Evolutionary conservation across 2,113 vertebrate species (phyloP), one percentile per base, ranked within the genome.

Genomic region (Rhineura floridana): DNA sequence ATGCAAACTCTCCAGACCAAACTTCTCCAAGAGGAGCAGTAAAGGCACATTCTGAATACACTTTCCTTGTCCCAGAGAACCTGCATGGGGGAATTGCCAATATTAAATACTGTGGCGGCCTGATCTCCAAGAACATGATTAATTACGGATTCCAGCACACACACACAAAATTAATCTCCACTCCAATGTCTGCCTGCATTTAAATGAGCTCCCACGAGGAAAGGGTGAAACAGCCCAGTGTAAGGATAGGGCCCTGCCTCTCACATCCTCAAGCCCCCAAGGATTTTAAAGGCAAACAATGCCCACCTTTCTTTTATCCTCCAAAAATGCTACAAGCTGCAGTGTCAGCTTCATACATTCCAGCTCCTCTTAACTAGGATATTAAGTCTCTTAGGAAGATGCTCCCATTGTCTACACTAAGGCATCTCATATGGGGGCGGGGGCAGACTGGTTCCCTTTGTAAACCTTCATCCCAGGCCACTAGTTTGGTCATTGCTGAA

Each of bases 81-180:
- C 39, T 46, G 5, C 39, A 59, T 44, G 30, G 76, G 73, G 76
- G 83, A 81, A 85, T 86, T 86, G 84, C 28, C 78, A 67, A 30
- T 42, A 44, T 81, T 59, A 81, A 82, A 55, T 36, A 86, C 48
- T 44, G 44, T n/a, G n/a, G 59, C 78, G n/a, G 46, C 42, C 70
- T 82, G 78, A n/a, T 86, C 84, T 65, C 55, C 13, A 65, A 81
- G 69, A 81, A 81, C 52, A 76, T 50, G 83, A 85, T 85, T 85
- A 85, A 85, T 81, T 89, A 89, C 28, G 8, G 59, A 75, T 86
- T 81, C 88, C 83, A 85, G 30, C n/a, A 25, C 77, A 72, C 69
- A 83, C 50, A 46, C 36, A 25, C 39, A 30, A 81, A 59, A n/a
- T 63, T 88, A 88, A 83, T 88, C 80, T 50, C 80, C 70, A 63